phyloP scores from a whole-genome alignment of 2,797 vertebrate genomes.

The Geotrypetes seraphini region DNA sequence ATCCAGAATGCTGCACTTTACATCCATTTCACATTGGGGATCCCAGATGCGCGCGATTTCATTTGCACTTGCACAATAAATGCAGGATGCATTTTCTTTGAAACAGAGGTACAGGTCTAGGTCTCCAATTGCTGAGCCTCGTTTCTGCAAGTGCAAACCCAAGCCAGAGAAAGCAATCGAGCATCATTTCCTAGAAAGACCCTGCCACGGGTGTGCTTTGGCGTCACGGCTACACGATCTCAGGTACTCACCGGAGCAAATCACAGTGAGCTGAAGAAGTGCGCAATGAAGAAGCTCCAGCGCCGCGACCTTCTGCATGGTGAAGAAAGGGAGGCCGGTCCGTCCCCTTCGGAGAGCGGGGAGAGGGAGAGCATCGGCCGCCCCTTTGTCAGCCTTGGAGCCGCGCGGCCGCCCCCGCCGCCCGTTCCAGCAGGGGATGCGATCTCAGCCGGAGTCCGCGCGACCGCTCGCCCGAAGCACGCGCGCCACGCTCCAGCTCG shows the following conservation, averaged over 20 bases:
- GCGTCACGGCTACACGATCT: not conserved
- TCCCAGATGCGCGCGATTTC: too few species aligned
- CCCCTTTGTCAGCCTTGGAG: slow-evolving; percentile 6
- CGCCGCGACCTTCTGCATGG: slow-evolving; percentile 38
- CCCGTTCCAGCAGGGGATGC: slow-evolving; percentile 15
- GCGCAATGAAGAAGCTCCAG: slow-evolving; percentile 30
- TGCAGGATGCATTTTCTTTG: too few species aligned
- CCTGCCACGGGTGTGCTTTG: too few species aligned
- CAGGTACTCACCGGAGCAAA: slow-evolving; percentile 54
- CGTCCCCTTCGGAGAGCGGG: too few species aligned
- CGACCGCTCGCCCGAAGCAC: not conserved
- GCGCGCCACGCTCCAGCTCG: slow-evolving; percentile 2
- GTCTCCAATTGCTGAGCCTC: too few species aligned
- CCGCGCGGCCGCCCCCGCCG: not conserved
- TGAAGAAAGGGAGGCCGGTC: slow-evolving; percentile 6
- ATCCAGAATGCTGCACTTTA: too few species aligned
- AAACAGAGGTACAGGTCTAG: too few species aligned
- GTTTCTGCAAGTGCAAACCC: too few species aligned
- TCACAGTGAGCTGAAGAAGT: slow-evolving; percentile 43
- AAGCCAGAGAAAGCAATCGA: too few species aligned
- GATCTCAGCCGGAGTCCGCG: not conserved
- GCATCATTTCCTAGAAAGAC: too few species aligned
- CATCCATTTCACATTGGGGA: too few species aligned
- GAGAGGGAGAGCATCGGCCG: slow-evolving; percentile 12
- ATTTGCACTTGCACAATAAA: too few species aligned